Percentiles rank a stretch among this genome's conserved stretches.
phyloP scores from a whole-genome alignment of 1,140 invertebrate genomes.

The Triops cancriformis region DNA sequence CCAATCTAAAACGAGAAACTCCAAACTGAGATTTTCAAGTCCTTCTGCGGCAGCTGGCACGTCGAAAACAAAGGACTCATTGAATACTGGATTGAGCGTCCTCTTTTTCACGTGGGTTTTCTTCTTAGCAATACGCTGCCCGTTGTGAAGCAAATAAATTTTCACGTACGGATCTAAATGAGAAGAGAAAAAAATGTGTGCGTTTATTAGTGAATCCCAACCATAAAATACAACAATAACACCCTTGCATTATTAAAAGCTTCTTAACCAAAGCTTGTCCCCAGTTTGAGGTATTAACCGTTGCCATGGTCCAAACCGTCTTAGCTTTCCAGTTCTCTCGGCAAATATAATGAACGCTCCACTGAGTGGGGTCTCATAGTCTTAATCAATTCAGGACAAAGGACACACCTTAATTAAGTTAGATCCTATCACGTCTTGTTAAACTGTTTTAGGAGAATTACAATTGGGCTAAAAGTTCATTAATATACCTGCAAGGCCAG shows the following conservation, averaged over 20 bases:
- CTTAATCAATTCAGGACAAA: background rate
- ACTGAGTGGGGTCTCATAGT: background rate
- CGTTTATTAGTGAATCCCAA: constrained; percentile 14
- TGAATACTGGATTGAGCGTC: constrained; percentile 95
- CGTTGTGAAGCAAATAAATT: constrained; percentile 92
- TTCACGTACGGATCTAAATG: constrained; percentile 72
- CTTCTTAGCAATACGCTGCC: constrained; percentile 96
- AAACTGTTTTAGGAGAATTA: constrained; percentile 14
- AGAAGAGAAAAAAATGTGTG: constrained; percentile 28
- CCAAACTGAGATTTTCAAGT: constrained; percentile 79
- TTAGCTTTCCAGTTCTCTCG: no score
- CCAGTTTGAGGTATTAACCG: no score
- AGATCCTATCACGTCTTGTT: background rate
- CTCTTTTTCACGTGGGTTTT: constrained; percentile 98
- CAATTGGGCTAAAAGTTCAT: background rate
- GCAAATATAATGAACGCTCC: no score
- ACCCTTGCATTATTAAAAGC: background rate
- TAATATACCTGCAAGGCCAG: constrained; percentile 64
- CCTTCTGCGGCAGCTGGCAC: constrained; percentile 67
- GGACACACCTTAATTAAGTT: background rate
- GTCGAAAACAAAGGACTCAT: constrained; percentile 89
- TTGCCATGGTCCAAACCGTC: no score
- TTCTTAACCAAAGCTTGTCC: no score
- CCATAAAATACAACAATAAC: background rate
- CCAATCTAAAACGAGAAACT: constrained; percentile 91